These are phyloP conservation scores for Columbina picui DNA, from an alignment of 2,113 vertebrate genomes.

Conservation along the genomic window DNA sequence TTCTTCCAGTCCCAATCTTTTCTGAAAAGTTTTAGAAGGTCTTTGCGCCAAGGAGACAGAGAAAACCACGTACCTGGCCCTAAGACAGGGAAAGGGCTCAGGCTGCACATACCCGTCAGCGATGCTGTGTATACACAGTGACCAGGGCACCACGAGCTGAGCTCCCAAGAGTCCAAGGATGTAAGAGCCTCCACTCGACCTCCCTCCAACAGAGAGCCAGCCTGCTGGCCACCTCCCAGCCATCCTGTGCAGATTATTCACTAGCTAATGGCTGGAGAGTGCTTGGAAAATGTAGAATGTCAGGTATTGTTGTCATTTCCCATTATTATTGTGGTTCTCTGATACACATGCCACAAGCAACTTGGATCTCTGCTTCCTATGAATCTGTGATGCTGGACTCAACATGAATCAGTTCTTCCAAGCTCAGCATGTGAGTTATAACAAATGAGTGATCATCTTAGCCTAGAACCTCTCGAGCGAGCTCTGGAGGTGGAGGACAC, in stretches of 20 bases:
- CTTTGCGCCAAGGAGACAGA: background rate
- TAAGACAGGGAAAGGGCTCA: background rate
- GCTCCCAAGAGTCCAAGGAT: background rate
- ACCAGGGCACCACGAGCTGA: background rate
- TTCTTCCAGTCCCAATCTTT: background rate
- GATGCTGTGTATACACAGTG: background rate
- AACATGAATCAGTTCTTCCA: background rate
- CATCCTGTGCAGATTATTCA: background rate
- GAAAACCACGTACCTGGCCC: background rate
- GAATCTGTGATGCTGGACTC: background rate
- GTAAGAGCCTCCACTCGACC: background rate
- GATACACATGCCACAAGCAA: background rate
- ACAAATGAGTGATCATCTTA: fast-evolving
- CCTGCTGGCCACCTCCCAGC: background rate
- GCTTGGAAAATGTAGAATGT: background rate
- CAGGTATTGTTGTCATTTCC: background rate
- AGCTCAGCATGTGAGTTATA: background rate
- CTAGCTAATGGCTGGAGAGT: background rate
- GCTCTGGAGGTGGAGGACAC: background rate
- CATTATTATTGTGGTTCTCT: background rate
- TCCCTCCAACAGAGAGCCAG: background rate
- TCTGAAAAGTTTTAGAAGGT: background rate
- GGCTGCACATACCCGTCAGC: background rate
- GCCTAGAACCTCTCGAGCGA: background rate
- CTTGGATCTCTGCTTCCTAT: background rate